These are phyloP conservation scores for Hypomesus transpacificus DNA, from an alignment of 2,113 vertebrate genomes.

Conservation along the genomic window DNA sequence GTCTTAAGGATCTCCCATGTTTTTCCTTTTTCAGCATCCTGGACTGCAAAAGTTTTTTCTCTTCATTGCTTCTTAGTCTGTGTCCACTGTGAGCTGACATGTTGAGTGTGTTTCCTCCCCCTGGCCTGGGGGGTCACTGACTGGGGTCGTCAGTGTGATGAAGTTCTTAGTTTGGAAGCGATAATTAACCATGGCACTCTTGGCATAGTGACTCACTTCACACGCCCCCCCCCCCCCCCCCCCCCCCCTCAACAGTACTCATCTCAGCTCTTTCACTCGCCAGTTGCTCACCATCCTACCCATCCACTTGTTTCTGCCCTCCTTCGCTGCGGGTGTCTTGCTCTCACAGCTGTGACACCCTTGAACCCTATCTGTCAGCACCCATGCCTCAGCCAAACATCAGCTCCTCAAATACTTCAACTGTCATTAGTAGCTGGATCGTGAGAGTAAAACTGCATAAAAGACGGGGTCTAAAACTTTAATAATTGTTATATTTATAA, in stretches of 20 bases:
- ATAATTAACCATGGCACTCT: not conserved
- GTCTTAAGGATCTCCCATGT: no score
- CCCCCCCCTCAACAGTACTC: not conserved
- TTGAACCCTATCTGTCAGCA: conserved; percentile 37
- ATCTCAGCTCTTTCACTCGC: not conserved
- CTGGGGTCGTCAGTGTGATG: not conserved
- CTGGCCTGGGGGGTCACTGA: not conserved
- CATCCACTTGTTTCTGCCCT: not conserved
- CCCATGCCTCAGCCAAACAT: conserved; percentile 28
- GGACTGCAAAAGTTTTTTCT: not conserved
- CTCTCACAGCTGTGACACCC: conserved; percentile 35
- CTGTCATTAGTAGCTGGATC: conserved; percentile 41
- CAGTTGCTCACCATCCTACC: not conserved
- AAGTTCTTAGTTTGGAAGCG: not conserved
- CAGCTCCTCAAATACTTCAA: conserved; percentile 35
- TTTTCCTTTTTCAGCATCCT: no score
- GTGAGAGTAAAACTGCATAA: not conserved
- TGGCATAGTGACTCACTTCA: conserved; percentile 3
- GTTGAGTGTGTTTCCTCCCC: not conserved
- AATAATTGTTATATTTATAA: no score
- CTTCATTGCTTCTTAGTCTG: not conserved
- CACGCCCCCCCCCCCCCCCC: not conserved
- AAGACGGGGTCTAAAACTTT: not conserved
- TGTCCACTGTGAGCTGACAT: not conserved
- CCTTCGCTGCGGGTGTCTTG: conserved; percentile 1